Evolutionary conservation across 1,140 invertebrate species (phyloP), one percentile per base, ranked within the genome.

Genomic region (Portunus trituberculatus): DNA sequence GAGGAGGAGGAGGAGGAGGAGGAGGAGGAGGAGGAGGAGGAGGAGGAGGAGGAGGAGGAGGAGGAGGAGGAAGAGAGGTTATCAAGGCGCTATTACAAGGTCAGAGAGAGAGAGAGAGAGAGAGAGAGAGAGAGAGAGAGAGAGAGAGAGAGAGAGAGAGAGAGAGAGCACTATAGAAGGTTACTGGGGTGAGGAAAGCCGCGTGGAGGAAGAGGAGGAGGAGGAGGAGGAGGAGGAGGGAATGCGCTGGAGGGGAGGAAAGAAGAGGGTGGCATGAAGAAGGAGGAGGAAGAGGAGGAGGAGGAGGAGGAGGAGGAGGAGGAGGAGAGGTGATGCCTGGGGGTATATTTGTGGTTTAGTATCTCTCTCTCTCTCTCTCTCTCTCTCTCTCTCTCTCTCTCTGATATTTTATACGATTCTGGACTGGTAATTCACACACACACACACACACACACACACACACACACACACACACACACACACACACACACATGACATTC

Each of bases 221-320:
- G 32, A 29, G 14, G 29, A 39, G 25, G 39, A 25, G 31, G 8
- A 20, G 12, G 16, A 39, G 25, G 14, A 31, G 91, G n/a, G 32
- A 31, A 28, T 10, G 52, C 4, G 32, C 12, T 12, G 25, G 31
- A 29, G 76, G 67, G n/a, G 16, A 32, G 28, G 31, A 59, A 39
- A 82, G 39, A 29, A 32, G 29, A 39, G 25, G 39, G 25, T 20
- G 8, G n/a, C 0, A 39, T 31, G 91, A 45, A 20, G 76, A n/a
- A 82, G 91, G 31, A 12, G 67, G 91, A 92, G 91, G 39, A 16
- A 29, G 52, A 76, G 29, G 67, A 29, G 67, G 16, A 31, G 91
- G 31, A 31, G 16, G 52, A 59, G 16, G 52, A 59, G 52, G 52
- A 59, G 16, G 52, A 20, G 52, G 16, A 20, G 52, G 52, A 59